phyloP scores from a whole-genome alignment of 2,888 invertebrate species.

The Orthosia incerta region DNA sequence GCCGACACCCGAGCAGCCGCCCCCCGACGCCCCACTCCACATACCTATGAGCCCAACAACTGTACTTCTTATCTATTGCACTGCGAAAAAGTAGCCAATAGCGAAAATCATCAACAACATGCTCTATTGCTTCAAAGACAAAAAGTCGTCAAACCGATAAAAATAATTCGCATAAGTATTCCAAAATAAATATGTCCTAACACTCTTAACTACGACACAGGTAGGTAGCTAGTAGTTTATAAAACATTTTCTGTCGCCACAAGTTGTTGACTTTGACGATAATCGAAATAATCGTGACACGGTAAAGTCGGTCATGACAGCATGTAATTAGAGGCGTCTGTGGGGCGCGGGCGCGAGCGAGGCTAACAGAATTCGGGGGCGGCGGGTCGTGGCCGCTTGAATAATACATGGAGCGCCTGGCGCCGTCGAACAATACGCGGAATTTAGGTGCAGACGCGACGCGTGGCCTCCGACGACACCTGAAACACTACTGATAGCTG shows the following conservation, averaged over 20 bases:
- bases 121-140: neutral
- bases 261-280: constrained; percentile 79
- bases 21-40: constrained; percentile 59
- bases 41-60: constrained; percentile 43
- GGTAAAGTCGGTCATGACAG: constrained; percentile 84
- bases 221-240: constrained; percentile 50
- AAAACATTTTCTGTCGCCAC: constrained; percentile 67
- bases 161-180: constrained; percentile 11
- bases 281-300: constrained; percentile 81
- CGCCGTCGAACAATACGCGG: constrained; percentile 82
- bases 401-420: constrained; percentile 84
- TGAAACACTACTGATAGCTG: constrained; percentile 69
- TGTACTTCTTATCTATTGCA: constrained; percentile 36
- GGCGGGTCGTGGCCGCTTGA: constrained; percentile 86
- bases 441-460: constrained; percentile 78
- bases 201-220: constrained; percentile 37
- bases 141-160: constrained; percentile 37
- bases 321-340: constrained; percentile 86
- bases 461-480: constrained; percentile 62
- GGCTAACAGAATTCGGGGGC: constrained; percentile 87
- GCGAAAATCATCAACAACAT: constrained; percentile 1
- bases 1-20: constrained; percentile 76
- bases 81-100: constrained; percentile 25
- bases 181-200: constrained; percentile 47
- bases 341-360: constrained; percentile 70